Evolutionary conservation across 2,797 vertebrate species (phyloP).

Genomic region (Arvicola amphibius): DNA sequence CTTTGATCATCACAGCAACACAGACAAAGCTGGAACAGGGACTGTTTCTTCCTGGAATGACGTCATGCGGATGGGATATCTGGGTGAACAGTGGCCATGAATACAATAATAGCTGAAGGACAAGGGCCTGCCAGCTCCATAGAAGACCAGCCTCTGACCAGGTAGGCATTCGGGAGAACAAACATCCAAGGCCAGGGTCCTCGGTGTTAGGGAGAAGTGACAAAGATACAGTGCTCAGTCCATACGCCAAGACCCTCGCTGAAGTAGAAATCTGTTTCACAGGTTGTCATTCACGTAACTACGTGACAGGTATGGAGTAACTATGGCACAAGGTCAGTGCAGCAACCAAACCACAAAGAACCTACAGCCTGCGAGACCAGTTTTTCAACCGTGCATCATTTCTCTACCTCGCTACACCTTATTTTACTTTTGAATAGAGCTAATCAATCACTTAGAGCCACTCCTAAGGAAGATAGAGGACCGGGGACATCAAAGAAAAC

Average conservation of each 20-base stretch:
- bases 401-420: background rate
- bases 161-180: background rate
- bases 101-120: no score
- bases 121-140: background rate
- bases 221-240: background rate
- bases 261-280: background rate
- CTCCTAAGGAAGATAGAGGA: background rate
- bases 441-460: background rate
- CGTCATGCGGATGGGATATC: fast-evolving
- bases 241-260: background rate
- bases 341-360: background rate
- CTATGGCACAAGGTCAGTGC: background rate
- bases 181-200: background rate
- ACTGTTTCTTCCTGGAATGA: background rate
- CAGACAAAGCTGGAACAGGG: background rate
- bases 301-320: background rate
- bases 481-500: background rate
- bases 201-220: background rate
- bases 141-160: background rate
- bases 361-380: background rate
- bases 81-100: fast-evolving
- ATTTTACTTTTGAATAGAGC: background rate
- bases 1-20: background rate
- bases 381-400: background rate
- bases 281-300: background rate